Conservation (phyloP, 2,113 vertebrate genomes). For the Myocastor coypus region DNA sequence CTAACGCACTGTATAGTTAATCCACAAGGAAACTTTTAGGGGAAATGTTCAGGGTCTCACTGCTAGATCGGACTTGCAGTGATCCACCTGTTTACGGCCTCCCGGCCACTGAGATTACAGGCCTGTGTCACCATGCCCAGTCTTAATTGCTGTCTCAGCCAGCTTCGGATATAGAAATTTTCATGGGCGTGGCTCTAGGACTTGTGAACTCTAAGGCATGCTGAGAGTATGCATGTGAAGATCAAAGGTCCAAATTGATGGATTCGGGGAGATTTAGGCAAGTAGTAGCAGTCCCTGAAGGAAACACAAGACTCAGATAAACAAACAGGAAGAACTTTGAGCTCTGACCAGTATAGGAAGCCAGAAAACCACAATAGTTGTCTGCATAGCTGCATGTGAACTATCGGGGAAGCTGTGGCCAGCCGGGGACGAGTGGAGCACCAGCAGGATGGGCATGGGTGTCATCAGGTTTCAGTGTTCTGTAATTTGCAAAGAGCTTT, state of each 20-base stretch:
- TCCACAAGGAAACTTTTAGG: conserved; percentile 34
- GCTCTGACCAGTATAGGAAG: background rate
- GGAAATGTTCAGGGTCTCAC: no score
- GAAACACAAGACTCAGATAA: background rate
- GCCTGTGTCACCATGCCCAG: no score
- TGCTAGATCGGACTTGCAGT: no score
- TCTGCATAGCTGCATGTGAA: background rate
- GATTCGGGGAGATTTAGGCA: background rate
- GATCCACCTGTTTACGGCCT: no score
- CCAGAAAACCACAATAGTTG: background rate
- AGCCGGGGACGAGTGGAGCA: background rate
- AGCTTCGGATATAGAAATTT: background rate
- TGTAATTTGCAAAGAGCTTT: background rate
- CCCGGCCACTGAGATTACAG: no score
- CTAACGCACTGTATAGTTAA: background rate
- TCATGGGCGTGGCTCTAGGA: background rate
- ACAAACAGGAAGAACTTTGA: background rate
- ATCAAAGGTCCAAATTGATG: background rate
- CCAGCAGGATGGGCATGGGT: background rate
- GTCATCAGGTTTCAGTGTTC: background rate
- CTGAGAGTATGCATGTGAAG: background rate
- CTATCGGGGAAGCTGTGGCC: background rate
- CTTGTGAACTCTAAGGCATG: background rate
- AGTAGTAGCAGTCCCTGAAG: background rate
- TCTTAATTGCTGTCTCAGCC: no score